Evolutionary conservation across 2,888 invertebrate genomes (phyloP).

Genomic region (Morinoia aosen): DNA sequence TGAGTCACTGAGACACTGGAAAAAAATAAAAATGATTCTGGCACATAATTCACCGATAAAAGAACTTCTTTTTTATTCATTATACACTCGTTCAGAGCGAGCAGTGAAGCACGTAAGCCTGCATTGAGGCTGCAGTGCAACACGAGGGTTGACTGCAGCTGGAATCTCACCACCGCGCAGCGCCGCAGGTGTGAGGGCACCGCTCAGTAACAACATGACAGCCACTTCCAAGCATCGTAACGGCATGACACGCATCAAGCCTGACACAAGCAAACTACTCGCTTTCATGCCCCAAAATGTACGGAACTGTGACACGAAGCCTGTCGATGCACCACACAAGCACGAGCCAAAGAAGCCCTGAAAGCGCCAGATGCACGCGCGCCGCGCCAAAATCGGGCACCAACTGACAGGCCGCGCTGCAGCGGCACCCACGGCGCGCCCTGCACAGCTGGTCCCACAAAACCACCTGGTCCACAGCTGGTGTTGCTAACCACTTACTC

Average conservation of each 20-base stretch:
- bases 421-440: background rate
- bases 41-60: background rate
- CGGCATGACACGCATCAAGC: background rate
- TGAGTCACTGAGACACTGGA: too few relatives aligned
- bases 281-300: too few relatives aligned
- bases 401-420: background rate
- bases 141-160: background rate
- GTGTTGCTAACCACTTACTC: background rate
- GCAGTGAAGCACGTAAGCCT: too few relatives aligned
- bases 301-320: too few relatives aligned
- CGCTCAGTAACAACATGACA: background rate
- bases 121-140: background rate
- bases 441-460: background rate
- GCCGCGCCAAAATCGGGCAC: background rate
- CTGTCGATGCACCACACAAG: background rate
- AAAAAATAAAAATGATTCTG: too few relatives aligned
- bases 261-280: too few relatives aligned
- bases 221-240: background rate
- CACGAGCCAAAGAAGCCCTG: background rate
- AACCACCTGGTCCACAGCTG: constrained; percentile 4
- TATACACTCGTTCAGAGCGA: background rate
- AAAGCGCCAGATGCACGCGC: background rate
- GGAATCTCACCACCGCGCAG: background rate
- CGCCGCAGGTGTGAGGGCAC: background rate
- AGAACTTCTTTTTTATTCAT: background rate